These are phyloP conservation scores for Himalopsyche anomala DNA, from an alignment of 2,888 invertebrate species.

Conservation along the genomic window DNA sequence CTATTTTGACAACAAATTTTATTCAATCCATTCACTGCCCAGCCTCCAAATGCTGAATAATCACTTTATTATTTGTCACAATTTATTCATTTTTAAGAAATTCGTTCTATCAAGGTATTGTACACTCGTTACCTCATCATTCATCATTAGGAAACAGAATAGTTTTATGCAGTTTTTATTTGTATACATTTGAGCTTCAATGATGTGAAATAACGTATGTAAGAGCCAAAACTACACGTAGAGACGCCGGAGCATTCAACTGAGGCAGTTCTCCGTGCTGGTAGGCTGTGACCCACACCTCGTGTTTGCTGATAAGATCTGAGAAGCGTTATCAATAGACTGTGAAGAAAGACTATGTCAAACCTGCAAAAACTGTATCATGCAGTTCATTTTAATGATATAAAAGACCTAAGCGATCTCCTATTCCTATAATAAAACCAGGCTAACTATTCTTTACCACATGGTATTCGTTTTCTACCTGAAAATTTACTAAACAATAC, in stretches of 20 bases:
- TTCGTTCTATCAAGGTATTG: no score
- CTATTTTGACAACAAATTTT: no score
- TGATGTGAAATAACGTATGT: conserved; percentile 48
- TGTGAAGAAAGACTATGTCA: neutral
- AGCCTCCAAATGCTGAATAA: no score
- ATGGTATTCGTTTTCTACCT: no score
- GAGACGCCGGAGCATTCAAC: conserved; percentile 52
- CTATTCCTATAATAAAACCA: neutral
- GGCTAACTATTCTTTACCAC: no score
- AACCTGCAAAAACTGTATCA: neutral
- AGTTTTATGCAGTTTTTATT: neutral
- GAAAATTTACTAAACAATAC: no score
- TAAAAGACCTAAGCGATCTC: no score
- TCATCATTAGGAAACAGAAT: no score
- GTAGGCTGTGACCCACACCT: conserved; percentile 52
- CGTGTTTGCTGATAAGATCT: conserved; percentile 65
- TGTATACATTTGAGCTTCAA: conserved; percentile 12
- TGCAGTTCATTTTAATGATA: no score
- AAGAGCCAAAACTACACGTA: conserved; percentile 27
- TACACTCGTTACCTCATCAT: no score
- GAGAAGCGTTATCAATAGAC: conserved; percentile 46
- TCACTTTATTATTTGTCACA: no score
- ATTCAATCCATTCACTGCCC: neutral
- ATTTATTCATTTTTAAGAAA: no score
- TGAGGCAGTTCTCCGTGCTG: conserved; percentile 58